Evolutionary conservation across 1,140 invertebrate genomes (phyloP), one percentile per base, ranked within the genome.

Genomic region (Hyposmocoma kahamanoa): DNA sequence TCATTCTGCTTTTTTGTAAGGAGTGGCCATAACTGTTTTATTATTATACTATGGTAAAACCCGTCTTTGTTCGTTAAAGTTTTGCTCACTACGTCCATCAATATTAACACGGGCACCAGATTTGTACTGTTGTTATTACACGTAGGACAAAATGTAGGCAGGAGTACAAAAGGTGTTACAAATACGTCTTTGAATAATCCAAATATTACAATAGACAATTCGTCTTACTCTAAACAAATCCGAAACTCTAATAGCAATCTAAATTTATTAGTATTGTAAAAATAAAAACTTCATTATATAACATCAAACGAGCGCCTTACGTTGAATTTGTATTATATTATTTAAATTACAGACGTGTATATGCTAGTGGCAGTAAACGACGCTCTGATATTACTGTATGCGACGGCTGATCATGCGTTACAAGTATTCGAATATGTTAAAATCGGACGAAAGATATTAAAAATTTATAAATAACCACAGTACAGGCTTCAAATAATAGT

Each of bases 341-440:
- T 63, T 56, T 77, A 80, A 72, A 72, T 76, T 78, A 81, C 62
- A 77, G 61, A 66, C 60, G 66, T 84, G 75, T 73, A 76, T 56
- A 65, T 56, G 67, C 74, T 84, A 84, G 70, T 84, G 81, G 81
- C 81, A 84, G 81, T 84, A 70, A 68, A 79, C 55, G 71, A 80
- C 67, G 76, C 70, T 80, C 66, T 67, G 70, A 72, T 74, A 69
- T 51, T 61, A 61, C 53, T 24, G 58, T 53, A 56, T 60, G 53
- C 47, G 53, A 60, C 58, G 58, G 58, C 53, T 42, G 47, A 13
- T 36, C 11, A 26, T 26, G 5, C 11, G 5, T 26, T 6, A 6
- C 24, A 51, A 38, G 38, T 46, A 47, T 2, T 39, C 47, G 32
- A 47, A 10, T 41, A 36, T 62, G 62, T 54, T 59, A 47, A 62